Evolutionary conservation across 1,140 invertebrate species (phyloP).

Genomic region (Neuroterus valhalla): DNA sequence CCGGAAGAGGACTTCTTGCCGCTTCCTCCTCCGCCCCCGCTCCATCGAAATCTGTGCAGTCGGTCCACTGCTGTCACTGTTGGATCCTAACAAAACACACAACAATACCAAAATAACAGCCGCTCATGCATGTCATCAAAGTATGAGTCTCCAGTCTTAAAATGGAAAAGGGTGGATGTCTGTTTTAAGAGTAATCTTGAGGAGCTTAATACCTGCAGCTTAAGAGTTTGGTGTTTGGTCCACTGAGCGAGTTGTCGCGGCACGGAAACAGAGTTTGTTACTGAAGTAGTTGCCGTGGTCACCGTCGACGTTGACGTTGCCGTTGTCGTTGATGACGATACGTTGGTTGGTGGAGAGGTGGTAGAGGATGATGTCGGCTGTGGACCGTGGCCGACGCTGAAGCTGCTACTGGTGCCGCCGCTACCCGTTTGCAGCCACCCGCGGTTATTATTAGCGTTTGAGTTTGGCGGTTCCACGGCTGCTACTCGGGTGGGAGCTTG

Average conservation of each 20-base stretch:
- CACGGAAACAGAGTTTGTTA: conserved; percentile 57
- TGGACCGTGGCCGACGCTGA: conserved; percentile 46
- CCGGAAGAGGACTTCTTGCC: conserved; percentile 69
- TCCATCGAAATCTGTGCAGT: conserved; percentile 84
- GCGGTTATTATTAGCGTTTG: conserved; percentile 71
- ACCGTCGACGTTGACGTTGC: conserved; percentile 34
- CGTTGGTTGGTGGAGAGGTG: conserved; percentile 57
- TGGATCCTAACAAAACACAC: conserved; percentile 59
- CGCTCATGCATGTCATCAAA: background rate
- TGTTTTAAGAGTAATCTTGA: background rate
- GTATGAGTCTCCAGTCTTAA: background rate
- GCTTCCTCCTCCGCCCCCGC: conserved; percentile 76
- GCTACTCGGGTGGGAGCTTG: conserved; percentile 37
- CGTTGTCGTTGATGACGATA: conserved; percentile 57
- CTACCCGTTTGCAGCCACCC: conserved; percentile 63
- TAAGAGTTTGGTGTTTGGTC: conserved; percentile 70
- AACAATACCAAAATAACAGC: background rate
- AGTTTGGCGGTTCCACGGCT: conserved; percentile 57
- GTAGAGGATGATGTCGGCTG: conserved; percentile 59
- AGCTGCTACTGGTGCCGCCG: conserved; percentile 42
- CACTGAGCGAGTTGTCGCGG: conserved; percentile 71
- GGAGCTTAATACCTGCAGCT: conserved; percentile 64
- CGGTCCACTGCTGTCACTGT: conserved; percentile 81
- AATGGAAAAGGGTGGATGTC: background rate
- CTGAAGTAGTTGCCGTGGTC: conserved; percentile 36